A percentile compares a stretch with the other conserved stretches of the same genome.
These are phyloP conservation scores for Lepidurus couesii DNA, from an alignment of 1,140 invertebrate genomes.

Conservation along the genomic window DNA sequence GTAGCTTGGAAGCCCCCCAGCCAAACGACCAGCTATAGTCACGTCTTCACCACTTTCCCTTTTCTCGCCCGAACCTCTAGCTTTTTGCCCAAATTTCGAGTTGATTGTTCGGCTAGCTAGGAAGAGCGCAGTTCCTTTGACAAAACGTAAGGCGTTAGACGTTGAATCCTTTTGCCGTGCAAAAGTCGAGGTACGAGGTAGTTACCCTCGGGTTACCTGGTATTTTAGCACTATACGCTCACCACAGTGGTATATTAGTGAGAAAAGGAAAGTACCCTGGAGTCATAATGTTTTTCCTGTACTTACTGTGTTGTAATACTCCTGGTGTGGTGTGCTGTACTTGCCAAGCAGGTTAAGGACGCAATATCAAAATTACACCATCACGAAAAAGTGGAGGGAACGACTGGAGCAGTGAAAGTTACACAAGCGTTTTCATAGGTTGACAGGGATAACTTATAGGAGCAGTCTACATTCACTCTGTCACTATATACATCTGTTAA, in stretches of 20 bases:
- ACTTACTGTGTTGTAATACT: background rate
- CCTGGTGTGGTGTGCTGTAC: background rate
- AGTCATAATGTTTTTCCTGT: background rate
- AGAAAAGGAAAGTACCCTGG: background rate
- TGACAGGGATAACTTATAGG: background rate
- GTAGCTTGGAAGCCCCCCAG: constrained; percentile 12
- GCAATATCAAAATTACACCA: background rate
- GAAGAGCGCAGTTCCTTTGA: background rate
- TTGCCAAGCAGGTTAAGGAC: constrained; percentile 16
- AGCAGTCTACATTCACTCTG: background rate
- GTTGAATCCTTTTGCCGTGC: background rate
- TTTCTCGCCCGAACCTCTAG: background rate
- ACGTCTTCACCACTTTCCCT: constrained; percentile 14
- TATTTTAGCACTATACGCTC: background rate
- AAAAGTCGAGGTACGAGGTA: background rate
- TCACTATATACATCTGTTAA: background rate
- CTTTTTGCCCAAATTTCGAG: background rate
- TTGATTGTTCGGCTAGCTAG: background rate
- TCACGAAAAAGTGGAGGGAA: background rate
- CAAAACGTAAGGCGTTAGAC: background rate
- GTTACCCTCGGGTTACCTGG: background rate
- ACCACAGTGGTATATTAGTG: background rate
- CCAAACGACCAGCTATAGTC: background rate
- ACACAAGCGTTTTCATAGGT: background rate
- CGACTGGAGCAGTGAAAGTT: constrained; percentile 6